Percentiles rank a stretch among this genome's conserved stretches.
Evolutionary conservation across 2,888 invertebrate genomes (phyloP).

Genomic region (Stratiomys singularior): DNA sequence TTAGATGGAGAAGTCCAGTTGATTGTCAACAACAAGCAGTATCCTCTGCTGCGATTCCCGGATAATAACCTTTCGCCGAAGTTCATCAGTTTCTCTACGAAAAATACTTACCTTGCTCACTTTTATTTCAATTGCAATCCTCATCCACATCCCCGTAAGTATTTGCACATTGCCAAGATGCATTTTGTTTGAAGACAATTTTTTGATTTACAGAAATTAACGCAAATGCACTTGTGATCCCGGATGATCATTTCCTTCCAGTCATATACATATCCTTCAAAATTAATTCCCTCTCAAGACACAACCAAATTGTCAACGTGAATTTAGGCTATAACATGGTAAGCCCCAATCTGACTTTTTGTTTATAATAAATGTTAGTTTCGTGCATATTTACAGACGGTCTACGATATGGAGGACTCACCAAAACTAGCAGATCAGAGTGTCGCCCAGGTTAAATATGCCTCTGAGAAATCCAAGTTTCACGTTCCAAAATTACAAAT

Average conservation of each 20-base stretch:
- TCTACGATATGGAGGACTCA: too few species aligned
- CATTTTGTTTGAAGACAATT: not conserved
- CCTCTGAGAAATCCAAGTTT: too few species aligned
- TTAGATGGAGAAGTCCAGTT: conserved; percentile 26
- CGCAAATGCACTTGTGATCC: not conserved
- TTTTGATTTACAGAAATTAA: not conserved
- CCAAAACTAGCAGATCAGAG: too few species aligned
- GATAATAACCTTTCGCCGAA: not conserved
- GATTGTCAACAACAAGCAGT: not conserved
- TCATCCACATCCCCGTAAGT: too few species aligned
- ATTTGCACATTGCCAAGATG: too few species aligned
- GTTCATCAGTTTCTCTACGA: conserved; percentile 6
- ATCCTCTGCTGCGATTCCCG: conserved; percentile 7
- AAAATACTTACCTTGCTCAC: not conserved
- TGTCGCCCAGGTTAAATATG: too few species aligned
- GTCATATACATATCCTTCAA: not conserved
- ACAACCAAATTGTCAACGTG: not conserved
- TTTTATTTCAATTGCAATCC: conserved; percentile 16
- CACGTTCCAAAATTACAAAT: not conserved
- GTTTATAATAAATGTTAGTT: too few species aligned
- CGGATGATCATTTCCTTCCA: not conserved
- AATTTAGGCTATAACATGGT: not conserved
- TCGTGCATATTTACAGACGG: too few species aligned
- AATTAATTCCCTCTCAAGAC: not conserved
- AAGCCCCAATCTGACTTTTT: too few species aligned